These are phyloP conservation scores for Perodicticus potto DNA, from an alignment of 2,797 vertebrate genomes.

Conservation along the genomic window DNA sequence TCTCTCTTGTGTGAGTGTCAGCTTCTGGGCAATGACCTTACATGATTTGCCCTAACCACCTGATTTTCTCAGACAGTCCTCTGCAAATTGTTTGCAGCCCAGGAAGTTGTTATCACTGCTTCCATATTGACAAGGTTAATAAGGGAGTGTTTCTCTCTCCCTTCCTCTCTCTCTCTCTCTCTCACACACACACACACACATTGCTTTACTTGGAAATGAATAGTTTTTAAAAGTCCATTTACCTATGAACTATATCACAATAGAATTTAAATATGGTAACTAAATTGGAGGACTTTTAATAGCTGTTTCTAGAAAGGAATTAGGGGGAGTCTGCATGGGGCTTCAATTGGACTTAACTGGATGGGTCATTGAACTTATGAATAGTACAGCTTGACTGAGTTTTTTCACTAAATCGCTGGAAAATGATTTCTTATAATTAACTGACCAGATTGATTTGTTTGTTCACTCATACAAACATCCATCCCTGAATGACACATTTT, in stretches of 20 bases:
- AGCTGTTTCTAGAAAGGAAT: conserved; percentile 21
- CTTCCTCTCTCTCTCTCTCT: background rate
- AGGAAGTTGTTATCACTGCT: conserved; percentile 39
- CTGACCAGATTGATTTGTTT: conserved; percentile 5
- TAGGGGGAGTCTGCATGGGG: background rate
- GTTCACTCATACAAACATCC: background rate
- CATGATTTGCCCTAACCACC: conserved; percentile 70
- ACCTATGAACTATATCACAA: background rate
- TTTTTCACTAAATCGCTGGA: conserved; percentile 38
- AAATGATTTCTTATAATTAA: conserved; percentile 65
- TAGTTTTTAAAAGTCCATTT: background rate
- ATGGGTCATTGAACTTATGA: conserved; percentile 30
- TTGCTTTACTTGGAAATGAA: conserved; percentile 12
- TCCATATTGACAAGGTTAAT: conserved; percentile 30
- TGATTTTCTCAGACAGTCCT: conserved; percentile 78
- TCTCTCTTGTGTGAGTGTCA: conserved; percentile 68
- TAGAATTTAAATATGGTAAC: background rate
- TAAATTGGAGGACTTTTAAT: background rate
- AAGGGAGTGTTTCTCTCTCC: conserved; percentile 22
- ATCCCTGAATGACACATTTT: conserved; percentile 2
- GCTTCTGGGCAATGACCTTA: conserved; percentile 71
- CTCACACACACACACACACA: background rate
- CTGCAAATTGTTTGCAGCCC: conserved; percentile 70
- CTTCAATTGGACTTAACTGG: conserved; percentile 28
- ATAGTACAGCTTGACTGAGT: conserved; percentile 21